These are phyloP conservation scores for Montipora cactus DNA, from an alignment of 64 coral and sea anemone genomes.

Conservation along the genomic window DNA sequence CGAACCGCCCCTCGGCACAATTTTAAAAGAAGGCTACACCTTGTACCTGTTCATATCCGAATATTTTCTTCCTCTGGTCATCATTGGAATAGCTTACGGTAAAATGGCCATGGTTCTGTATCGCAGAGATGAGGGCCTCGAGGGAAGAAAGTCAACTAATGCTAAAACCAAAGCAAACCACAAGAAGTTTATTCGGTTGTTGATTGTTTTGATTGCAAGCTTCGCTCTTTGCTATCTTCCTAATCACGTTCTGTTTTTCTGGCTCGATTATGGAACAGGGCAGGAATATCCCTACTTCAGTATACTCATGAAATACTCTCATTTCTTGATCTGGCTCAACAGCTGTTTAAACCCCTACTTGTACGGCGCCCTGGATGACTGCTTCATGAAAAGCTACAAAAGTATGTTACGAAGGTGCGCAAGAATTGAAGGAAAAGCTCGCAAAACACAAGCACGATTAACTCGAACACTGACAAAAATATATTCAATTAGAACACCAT, in stretches of 20 bases:
- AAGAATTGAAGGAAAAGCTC: constrained; percentile 79
- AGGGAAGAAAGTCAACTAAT: constrained; percentile 65
- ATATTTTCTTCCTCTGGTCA: constrained; percentile 78
- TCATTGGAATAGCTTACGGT: constrained; percentile 79
- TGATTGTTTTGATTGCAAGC: constrained; percentile 76
- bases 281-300: constrained; percentile 77
- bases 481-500: constrained; percentile 64
- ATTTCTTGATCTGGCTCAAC: constrained; percentile 90
- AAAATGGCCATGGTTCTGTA: constrained; percentile 81
- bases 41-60: constrained; percentile 83
- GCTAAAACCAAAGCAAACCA: constrained; percentile 74
- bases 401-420: constrained; percentile 81
- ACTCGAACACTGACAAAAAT: constrained; percentile 53
- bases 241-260: constrained; percentile 95
- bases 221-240: constrained; percentile 90
- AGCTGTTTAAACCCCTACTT: constrained; percentile 91
- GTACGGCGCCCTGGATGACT: constrained; percentile 84
- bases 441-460: constrained; percentile 75
- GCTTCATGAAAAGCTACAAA: constrained; percentile 87
- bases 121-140: constrained; percentile 74
- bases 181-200: constrained; percentile 84
- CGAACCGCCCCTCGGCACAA: background rate
- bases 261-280: constrained; percentile 85
- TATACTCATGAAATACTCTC: constrained; percentile 93
- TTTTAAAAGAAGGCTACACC: constrained; percentile 73